Evolutionary conservation across 2,797 vertebrate species (phyloP).

Genomic region (Urophycis tenuis): DNA sequence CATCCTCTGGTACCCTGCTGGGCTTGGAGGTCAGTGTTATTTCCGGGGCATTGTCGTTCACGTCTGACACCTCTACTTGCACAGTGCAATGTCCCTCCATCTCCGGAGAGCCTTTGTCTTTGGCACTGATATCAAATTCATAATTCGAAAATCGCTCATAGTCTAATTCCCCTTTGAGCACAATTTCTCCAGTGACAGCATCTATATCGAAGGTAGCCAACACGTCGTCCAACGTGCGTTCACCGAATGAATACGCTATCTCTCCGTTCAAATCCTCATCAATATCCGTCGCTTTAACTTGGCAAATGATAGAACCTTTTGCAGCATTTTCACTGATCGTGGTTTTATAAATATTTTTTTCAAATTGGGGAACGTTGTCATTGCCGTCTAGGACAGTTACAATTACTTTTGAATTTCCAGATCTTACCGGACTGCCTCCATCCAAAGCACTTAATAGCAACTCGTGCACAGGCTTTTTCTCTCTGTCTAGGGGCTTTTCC

Average conservation of each 20-base stretch:
- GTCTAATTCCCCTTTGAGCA: slow-evolving; percentile 62
- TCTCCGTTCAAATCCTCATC: slow-evolving; percentile 75
- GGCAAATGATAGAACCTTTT: slow-evolving; percentile 56
- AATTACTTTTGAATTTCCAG: slow-evolving; percentile 51
- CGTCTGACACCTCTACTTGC: slow-evolving; percentile 67
- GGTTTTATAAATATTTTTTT: slow-evolving; percentile 49
- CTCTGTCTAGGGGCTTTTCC: slow-evolving; percentile 24
- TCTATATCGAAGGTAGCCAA: slow-evolving; percentile 66
- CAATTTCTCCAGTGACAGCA: slow-evolving; percentile 60
- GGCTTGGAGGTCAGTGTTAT: slow-evolving; percentile 72
- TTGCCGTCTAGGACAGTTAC: slow-evolving; percentile 53
- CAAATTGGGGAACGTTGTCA: slow-evolving; percentile 60
- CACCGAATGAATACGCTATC: slow-evolving; percentile 70
- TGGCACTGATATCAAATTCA: slow-evolving; percentile 75
- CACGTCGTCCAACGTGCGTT: slow-evolving; percentile 58
- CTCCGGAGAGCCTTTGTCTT: slow-evolving; percentile 72
- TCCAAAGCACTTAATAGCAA: slow-evolving; percentile 59
- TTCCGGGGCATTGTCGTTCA: slow-evolving; percentile 79
- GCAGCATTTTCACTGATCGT: slow-evolving; percentile 65
- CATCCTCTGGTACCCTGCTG: slow-evolving; percentile 69
- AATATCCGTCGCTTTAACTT: slow-evolving; percentile 66
- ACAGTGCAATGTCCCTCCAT: slow-evolving; percentile 68
- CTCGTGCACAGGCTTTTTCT: slow-evolving; percentile 47
- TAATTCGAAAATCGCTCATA: slow-evolving; percentile 53
- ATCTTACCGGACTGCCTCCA: slow-evolving; percentile 53